Conservation (phyloP, 2,888 invertebrate genomes). For the Brenthis hecate region DNA sequence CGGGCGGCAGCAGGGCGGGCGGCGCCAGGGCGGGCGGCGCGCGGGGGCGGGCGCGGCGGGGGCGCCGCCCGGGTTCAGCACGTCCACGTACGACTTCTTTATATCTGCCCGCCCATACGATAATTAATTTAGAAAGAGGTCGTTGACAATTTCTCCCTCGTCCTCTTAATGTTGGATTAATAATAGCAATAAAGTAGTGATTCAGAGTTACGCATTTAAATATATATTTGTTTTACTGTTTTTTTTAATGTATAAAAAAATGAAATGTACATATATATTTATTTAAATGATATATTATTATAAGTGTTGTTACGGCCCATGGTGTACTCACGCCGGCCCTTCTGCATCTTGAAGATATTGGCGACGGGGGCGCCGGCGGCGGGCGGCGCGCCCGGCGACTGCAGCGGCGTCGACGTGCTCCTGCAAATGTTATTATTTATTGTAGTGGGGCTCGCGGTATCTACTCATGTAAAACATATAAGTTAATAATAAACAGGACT, state of each 20-base stretch:
- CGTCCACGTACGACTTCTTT: conserved; percentile 94
- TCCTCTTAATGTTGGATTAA: too few relatives aligned
- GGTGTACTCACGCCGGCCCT: conserved; percentile 85
- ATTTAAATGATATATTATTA: background rate
- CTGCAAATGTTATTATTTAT: background rate
- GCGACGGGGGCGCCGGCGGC: conserved; percentile 56
- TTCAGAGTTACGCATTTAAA: too few relatives aligned
- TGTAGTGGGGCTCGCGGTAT: background rate
- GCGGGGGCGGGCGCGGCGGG: conserved; percentile 67
- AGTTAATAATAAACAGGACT: too few relatives aligned
- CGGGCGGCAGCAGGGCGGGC: conserved; percentile 73
- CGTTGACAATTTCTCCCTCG: background rate
- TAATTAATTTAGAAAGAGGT: background rate
- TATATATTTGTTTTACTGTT: too few relatives aligned
- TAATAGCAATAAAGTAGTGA: too few relatives aligned
- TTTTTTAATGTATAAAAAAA: background rate
- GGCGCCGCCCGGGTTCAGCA: conserved; percentile 64
- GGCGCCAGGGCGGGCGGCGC: conserved; percentile 78
- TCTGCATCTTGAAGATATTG: conserved; percentile 91
- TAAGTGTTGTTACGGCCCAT: background rate
- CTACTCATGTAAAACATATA: too few relatives aligned
- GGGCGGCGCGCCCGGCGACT: conserved; percentile 44
- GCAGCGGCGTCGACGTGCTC: conserved; percentile 47
- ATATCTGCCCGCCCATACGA: conserved; percentile 82
- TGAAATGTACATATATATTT: background rate